Evolutionary conservation across 2,113 vertebrate genomes (phyloP), one percentile per base, ranked within the genome.

Genomic region (Aspidoscelis tigris): DNA sequence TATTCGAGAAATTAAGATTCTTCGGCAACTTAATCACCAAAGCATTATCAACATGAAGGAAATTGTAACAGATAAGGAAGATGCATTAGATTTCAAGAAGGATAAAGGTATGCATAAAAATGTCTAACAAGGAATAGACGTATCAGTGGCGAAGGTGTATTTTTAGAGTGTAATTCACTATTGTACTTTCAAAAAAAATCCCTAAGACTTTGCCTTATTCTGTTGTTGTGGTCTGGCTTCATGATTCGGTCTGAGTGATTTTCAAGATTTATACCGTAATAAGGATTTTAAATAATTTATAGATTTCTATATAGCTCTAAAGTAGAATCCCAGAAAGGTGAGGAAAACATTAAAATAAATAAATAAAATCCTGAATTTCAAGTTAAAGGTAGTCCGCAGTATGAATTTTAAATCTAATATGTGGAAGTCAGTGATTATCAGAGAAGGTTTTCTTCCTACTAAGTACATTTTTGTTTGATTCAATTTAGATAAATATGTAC

Each of bases 31-130:
- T 81, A 97, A 94, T 89, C 97, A 97, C 75, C 96, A 96, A 90
- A 97, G 97, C 89, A 97, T 97, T 93, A 97, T 97, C 91, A 97
- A 97, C 90, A 97, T 97, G 97, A 97, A 97, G 93, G 97, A 97
- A 93, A 97, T 97, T 87, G 97, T 97, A 83, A 97, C 97, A 0
- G 97, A 97, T 90, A 97, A 97, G 88, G 97, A 97, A 93, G 97
- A 97, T 92, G 97, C 97, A 92, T 93, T 97, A 87, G 97, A 97
- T 89, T 97, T 97, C 92, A 97, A 97, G 92, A 97, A 97, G 77
- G 97, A 97, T 90, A 97, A 97, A 96, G 97, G 97, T 97, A 91
- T 78, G 89, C 82, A 11, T 3, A 0, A 21, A 43, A 65, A 16
- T 70, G 61, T 75, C 83, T 77, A 87, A 18, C 84, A 44, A 6